Evolutionary conservation across 2,113 vertebrate genomes (phyloP), one percentile per base, ranked within the genome.

Genomic region (Falco punctatus): DNA sequence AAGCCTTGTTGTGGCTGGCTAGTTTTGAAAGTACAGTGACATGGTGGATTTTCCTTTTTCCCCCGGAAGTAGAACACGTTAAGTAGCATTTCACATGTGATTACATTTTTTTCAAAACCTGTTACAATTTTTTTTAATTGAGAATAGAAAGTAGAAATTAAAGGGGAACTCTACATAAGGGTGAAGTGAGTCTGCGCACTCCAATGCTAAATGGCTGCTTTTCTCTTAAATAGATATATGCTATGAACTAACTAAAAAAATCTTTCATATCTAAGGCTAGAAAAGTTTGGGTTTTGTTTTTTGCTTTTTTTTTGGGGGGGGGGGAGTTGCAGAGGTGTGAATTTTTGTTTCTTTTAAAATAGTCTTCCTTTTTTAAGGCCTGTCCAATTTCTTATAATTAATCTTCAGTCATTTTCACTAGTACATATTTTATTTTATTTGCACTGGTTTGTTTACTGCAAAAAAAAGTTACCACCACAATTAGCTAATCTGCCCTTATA

Each of bases 351-450:
- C 33, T 57, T 92, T 93, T 85, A 91, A 96, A 96, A 51, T 28
- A 23, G 13, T 69, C 64, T 86, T 9, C 24, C 35, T 96, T 92
- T 72, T 96, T 88, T 49, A 94, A 94, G 55, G 17, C 55, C 78
- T 87, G 19, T 35, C 27, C 24, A 72, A 71, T 82, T 64, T 90
- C 64, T 96, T 94, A 74, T 69, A 80, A 90, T 80, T 96, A 92
- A 92, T 95, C 79, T 97, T 80, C 42, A 88, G 57, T 96, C 8
- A 95, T 92, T 97, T 97, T 93, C 48, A 75, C 92, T 96, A 94
- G 46, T 65, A 22, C 49, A 69, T 86, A 72, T 83, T 95, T 89
- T 95, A 89, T 95, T 95, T 62, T 94, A 42, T 88, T 94, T 96
- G 24, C 64, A 65, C 11, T 65, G 8, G 3, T 86, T 96, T 22